Percentiles rank a stretch among this genome's conserved stretches.
phyloP scores from a whole-genome alignment of 2,113 vertebrate genomes.

The Trachemys scripta region DNA sequence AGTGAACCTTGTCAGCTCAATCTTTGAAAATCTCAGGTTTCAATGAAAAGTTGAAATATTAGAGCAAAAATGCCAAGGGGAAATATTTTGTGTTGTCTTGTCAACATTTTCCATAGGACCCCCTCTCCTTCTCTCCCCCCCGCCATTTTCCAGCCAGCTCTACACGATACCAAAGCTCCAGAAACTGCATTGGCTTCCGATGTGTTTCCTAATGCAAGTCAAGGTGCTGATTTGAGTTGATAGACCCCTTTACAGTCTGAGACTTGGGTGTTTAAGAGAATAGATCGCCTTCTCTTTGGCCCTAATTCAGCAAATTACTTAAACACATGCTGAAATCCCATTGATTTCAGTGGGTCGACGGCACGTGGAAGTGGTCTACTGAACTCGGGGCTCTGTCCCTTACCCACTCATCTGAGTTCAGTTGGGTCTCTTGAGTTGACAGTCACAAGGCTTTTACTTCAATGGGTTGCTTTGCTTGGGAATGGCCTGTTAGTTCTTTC shows the following conservation, averaged over 20 bases:
- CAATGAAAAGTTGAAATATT: too few species aligned
- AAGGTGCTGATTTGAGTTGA: neutral
- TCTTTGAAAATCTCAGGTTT: too few species aligned
- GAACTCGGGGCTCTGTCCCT: neutral
- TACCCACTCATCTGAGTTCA: neutral
- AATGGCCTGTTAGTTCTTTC: rapidly evolving
- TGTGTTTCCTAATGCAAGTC: neutral
- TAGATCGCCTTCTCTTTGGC: neutral
- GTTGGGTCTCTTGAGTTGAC: neutral
- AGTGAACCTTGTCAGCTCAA: too few species aligned
- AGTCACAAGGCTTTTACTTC: neutral
- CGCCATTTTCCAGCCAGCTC: too few species aligned
- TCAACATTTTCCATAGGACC: too few species aligned
- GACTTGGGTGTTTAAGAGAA: neutral
- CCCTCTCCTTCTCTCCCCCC: too few species aligned
- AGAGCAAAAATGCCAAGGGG: too few species aligned
- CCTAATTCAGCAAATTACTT: neutral
- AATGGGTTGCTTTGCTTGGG: rapidly evolving
- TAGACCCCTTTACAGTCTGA: too few species aligned
- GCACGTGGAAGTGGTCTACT: neutral
- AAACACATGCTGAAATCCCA: neutral
- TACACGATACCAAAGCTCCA: too few species aligned
- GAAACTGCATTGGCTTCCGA: neutral
- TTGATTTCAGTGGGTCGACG: neutral
- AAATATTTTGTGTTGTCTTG: too few species aligned